Conservation (phyloP, 2,888 invertebrate species). For the Sialis lutaria region DNA sequence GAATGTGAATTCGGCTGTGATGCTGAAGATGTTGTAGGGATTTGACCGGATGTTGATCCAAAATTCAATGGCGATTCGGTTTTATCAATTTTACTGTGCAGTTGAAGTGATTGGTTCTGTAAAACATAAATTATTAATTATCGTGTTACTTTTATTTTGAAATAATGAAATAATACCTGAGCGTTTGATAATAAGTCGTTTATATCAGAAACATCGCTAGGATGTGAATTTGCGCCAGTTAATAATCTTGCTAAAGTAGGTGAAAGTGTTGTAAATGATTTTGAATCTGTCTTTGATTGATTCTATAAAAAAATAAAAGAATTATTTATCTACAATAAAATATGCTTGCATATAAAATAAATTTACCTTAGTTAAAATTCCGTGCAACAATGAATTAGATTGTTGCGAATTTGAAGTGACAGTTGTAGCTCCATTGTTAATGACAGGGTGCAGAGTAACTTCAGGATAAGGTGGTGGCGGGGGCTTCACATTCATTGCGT, state of each 20-base stretch:
- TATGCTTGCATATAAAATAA: neutral
- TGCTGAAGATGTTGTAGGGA: neutral
- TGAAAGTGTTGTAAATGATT: slow-evolving; percentile 49
- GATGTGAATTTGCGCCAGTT: slow-evolving; percentile 38
- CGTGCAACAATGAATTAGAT: slow-evolving; percentile 52
- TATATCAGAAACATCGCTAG: slow-evolving; percentile 13
- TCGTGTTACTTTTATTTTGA: neutral
- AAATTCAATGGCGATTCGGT: neutral
- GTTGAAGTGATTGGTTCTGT: slow-evolving; percentile 1
- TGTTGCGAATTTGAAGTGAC: slow-evolving; percentile 21
- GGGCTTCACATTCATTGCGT: slow-evolving; percentile 29
- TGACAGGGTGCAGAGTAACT: slow-evolving; percentile 60
- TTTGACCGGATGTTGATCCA: neutral
- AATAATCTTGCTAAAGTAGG: slow-evolving; percentile 65
- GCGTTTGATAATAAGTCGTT: slow-evolving; percentile 3
- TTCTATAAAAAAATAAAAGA: slow-evolving; percentile 15
- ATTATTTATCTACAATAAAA: neutral
- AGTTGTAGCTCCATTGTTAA: slow-evolving; percentile 14
- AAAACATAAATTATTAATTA: neutral
- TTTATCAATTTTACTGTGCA: neutral
- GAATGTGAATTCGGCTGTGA: neutral
- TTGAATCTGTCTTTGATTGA: slow-evolving; percentile 19
- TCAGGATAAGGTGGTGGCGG: slow-evolving; percentile 60
- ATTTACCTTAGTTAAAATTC: slow-evolving; percentile 52
- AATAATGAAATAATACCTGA: slow-evolving; percentile 2